Evolutionary conservation across 2,113 vertebrate species (phyloP).

Genomic region (Barnardius zonarius): DNA sequence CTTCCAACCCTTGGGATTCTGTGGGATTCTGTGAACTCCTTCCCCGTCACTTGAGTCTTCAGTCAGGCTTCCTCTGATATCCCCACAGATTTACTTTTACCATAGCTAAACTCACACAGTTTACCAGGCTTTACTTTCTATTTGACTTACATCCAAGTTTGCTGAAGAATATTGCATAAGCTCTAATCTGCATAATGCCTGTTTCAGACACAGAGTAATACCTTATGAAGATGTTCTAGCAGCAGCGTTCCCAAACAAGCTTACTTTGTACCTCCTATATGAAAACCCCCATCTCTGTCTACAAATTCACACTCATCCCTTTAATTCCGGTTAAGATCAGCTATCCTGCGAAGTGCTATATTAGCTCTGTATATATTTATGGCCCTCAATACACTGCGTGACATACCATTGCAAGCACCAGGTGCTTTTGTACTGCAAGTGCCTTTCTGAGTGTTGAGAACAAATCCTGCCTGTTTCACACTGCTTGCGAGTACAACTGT

Average conservation of each 20-base stretch:
- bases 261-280: not conserved
- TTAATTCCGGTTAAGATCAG: not conserved
- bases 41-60: not conserved
- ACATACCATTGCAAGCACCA: accelerated
- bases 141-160: not conserved
- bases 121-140: not conserved
- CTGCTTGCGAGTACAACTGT: not conserved
- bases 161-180: not conserved
- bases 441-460: not conserved
- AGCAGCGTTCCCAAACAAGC: not conserved
- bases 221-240: not conserved
- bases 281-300: not conserved
- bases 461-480: not conserved
- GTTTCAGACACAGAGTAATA: not conserved
- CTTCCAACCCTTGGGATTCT: too few species aligned
- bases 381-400: not conserved
- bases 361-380: not conserved
- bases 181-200: not conserved
- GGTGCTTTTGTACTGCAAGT: not conserved
- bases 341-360: not conserved
- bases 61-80: not conserved
- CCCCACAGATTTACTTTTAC: not conserved
- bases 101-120: not conserved
- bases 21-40: too few species aligned
- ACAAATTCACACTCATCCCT: not conserved